Base-by-base conservation (phyloP, 2,797 vertebrate species). In the Fratercula arctica region DNA sequence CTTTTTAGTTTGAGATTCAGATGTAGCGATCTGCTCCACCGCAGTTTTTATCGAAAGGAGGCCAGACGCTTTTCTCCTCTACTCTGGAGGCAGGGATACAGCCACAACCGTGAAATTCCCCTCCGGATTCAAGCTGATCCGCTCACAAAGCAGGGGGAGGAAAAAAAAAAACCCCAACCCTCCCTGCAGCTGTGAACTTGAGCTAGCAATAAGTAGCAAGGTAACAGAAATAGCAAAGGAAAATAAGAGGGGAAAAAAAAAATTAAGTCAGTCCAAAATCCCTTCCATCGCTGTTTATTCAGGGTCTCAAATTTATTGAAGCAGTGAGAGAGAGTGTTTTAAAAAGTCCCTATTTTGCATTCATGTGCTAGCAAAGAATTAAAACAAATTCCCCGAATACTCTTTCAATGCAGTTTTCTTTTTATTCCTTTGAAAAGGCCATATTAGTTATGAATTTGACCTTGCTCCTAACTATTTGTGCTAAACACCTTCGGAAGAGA, bases 171-270 rank as follows among this genome's bases (percentile, higher is more conserved):
- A 48, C 6, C 6, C 21, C 37, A 89, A 3, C 50, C 33, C 37
- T 87, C 64, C 50, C 60, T 87, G 63, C 73, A 93, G 82, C 85
- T 93, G 66, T 59, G 66, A 92, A 86, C 39, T 87, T 63, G 43
- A 92, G 70, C 87, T 83, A 56, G 59, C 18, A 88, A 56, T 73
- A 74, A 75, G 86, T 28, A 54, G 43, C 72, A 85, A 95, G 79
- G 81, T 94, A 93, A 77, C 46, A 89, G 90, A 85, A 93, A 93
- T 80, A 10, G 26, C n/a, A 76, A 78, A 95, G 69, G 53, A 80
- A 73, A 74, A 93, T 43, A 63, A 57, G 24, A 20, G 8, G 7
- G 4, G 3, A 8, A 12, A 5, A 41, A 16, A 5, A 43, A 16
- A n/a, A 7, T 3, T 5, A 4, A 67, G 11, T 35, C 29, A 68